Conservation (phyloP, 2,888 invertebrate species). For the Erebia epiphron region DNA sequence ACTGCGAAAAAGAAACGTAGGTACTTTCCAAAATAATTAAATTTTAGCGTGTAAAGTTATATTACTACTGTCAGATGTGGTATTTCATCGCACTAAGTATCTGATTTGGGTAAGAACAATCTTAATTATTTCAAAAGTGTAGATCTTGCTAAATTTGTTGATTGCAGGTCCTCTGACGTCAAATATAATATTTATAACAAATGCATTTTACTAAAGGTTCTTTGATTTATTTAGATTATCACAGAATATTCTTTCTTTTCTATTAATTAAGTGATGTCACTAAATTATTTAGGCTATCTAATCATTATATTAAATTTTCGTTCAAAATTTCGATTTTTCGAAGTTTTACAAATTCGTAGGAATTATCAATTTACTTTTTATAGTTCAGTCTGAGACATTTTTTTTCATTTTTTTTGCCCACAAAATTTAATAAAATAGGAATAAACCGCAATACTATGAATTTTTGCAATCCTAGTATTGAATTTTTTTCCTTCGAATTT, state of each 20-base stretch:
- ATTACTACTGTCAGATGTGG: no score
- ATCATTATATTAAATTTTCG: constrained; percentile 31
- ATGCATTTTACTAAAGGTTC: constrained; percentile 26
- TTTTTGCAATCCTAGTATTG: neutral
- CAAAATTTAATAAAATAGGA: neutral
- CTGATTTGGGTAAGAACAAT: no score
- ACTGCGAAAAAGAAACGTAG: no score
- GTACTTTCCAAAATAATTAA: no score
- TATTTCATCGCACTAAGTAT: no score
- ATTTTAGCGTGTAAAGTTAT: no score
- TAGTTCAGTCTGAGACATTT: constrained; percentile 19
- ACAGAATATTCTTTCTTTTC: constrained; percentile 40
- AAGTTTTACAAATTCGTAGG: constrained; percentile 8
- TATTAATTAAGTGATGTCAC: constrained; percentile 31
- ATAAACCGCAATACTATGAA: neutral
- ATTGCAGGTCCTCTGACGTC: constrained; percentile 6
- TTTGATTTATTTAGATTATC: constrained; percentile 43
- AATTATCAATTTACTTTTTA: constrained; percentile 2
- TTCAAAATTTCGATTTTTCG: constrained; percentile 39
- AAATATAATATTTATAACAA: constrained; percentile 18
- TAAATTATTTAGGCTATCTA: constrained; percentile 35
- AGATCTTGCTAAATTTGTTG: neutral
- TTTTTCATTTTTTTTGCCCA: constrained; percentile 3
- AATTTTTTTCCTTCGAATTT: neutral
- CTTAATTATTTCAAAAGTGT: no score